phyloP scores from a whole-genome alignment of 2,888 invertebrate species.

The Epistrophe eligans region DNA sequence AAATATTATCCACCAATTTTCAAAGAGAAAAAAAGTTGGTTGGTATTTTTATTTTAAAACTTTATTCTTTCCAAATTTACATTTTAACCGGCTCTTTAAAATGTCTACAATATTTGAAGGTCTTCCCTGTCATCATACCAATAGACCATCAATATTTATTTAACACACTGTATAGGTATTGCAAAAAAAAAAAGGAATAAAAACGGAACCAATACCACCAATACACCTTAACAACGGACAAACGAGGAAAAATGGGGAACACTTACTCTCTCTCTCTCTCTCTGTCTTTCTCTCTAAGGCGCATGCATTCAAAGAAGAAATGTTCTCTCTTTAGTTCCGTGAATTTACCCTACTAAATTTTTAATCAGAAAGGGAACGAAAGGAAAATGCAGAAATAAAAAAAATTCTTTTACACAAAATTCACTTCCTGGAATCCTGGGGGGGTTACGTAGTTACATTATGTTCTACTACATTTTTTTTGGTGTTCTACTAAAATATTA shows the following conservation, averaged over 20 bases:
- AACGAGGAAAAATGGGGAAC: slow-evolving; percentile 51
- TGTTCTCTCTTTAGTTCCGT: slow-evolving; percentile 37
- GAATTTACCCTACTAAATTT: slow-evolving; percentile 46
- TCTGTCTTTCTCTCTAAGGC: slow-evolving; percentile 47
- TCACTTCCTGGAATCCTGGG: slow-evolving; percentile 49
- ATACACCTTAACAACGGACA: slow-evolving; percentile 19
- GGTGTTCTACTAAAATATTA: slow-evolving; percentile 57
- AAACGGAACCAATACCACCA: slow-evolving; percentile 25
- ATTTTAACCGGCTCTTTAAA: too few relatives aligned
- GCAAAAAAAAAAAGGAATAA: neutral
- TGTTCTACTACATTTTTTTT: slow-evolving; percentile 50
- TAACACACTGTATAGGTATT: slow-evolving; percentile 44
- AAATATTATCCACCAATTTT: too few relatives aligned
- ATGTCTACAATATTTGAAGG: too few relatives aligned
- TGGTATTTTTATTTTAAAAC: too few relatives aligned
- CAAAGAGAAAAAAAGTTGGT: too few relatives aligned
- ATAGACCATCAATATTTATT: neutral
- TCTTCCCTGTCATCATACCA: neutral
- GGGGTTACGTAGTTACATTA: neutral
- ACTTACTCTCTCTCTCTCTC: slow-evolving; percentile 12
- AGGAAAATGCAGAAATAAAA: neutral
- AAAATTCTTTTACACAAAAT: slow-evolving; percentile 65
- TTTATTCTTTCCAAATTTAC: too few relatives aligned
- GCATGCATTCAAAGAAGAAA: slow-evolving; percentile 53
- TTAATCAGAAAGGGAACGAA: slow-evolving; percentile 25